Conservation (phyloP, 2,888 invertebrate species). For the Sepiola atlantica region DNA sequence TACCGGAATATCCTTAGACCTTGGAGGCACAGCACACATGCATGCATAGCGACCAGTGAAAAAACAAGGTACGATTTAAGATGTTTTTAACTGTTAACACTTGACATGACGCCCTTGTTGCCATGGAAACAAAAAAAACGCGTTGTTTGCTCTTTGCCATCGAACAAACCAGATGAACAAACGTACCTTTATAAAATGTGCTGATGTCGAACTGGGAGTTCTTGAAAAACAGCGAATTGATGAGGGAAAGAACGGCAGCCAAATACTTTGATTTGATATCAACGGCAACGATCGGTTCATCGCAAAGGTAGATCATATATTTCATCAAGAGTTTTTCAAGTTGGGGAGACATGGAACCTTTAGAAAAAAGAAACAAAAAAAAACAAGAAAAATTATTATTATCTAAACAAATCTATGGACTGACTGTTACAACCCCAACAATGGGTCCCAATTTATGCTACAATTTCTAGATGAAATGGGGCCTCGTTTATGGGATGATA, state of each 20-base stretch:
- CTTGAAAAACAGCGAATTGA: conserved; percentile 61
- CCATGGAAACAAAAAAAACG: too few relatives aligned
- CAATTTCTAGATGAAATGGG: too few relatives aligned
- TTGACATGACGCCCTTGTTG: too few relatives aligned
- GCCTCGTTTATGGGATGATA: too few relatives aligned
- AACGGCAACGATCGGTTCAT: conserved; percentile 68
- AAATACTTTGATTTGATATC: conserved; percentile 62
- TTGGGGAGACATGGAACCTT: conserved; percentile 37
- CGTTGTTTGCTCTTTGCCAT: too few relatives aligned
- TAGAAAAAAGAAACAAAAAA: conserved; percentile 24
- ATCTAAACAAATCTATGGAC: neutral
- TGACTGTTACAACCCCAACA: too few relatives aligned
- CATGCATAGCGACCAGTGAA: too few relatives aligned
- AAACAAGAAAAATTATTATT: neutral
- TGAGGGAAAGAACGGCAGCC: conserved; percentile 66
- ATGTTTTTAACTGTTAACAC: too few relatives aligned
- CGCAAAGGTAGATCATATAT: conserved; percentile 66
- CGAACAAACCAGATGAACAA: neutral
- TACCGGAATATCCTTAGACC: too few relatives aligned
- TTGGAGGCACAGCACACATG: too few relatives aligned
- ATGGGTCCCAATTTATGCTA: too few relatives aligned
- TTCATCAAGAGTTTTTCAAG: conserved; percentile 60
- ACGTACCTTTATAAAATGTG: neutral
- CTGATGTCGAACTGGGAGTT: conserved; percentile 45
- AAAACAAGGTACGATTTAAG: too few relatives aligned